Evolutionary conservation across 2,888 invertebrate genomes (phyloP).

Genomic region (Tachina lurida): DNA sequence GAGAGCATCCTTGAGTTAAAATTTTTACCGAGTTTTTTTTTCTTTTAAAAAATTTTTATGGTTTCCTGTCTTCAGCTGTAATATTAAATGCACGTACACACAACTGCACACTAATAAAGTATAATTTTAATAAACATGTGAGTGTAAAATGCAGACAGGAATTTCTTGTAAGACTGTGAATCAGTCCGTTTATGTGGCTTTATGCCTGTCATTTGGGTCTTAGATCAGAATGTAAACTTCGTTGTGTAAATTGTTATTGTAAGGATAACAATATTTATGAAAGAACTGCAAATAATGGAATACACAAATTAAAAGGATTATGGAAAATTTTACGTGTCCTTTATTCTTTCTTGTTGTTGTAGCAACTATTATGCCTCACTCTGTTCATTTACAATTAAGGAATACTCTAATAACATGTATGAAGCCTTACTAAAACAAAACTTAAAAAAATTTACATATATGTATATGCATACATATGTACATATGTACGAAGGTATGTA

Average conservation of each 20-base stretch:
- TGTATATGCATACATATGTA: neutral
- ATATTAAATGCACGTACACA: conserved; percentile 5
- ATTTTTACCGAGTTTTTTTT: neutral
- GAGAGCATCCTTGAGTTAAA: conserved; percentile 25
- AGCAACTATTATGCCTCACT: neutral
- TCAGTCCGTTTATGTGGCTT: conserved; percentile 7
- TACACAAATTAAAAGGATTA: neutral
- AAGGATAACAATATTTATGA: conserved; percentile 27
- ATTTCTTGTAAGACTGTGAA: conserved; percentile 8
- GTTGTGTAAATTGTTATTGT: conserved; percentile 24
- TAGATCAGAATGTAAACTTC: conserved; percentile 41
- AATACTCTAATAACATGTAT: conserved; percentile 13
- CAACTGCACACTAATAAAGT: conserved; percentile 1
- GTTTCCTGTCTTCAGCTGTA: conserved; percentile 77
- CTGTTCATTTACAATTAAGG: conserved; percentile 49
- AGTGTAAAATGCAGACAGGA: conserved; percentile 6
- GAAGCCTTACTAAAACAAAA: conserved; percentile 51
- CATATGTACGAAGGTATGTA: too few relatives aligned
- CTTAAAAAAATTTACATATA: conserved; percentile 8
- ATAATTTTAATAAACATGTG: conserved; percentile 5
- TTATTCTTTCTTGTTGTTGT: neutral
- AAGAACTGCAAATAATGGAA: neutral
- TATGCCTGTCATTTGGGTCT: conserved; percentile 38
- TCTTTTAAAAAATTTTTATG: conserved; percentile 77
- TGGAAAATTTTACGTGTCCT: neutral